Percentiles rank a stretch among this genome's conserved stretches.
phyloP scores from a whole-genome alignment of 2,888 invertebrate genomes.

The Serrognathus titanus region DNA sequence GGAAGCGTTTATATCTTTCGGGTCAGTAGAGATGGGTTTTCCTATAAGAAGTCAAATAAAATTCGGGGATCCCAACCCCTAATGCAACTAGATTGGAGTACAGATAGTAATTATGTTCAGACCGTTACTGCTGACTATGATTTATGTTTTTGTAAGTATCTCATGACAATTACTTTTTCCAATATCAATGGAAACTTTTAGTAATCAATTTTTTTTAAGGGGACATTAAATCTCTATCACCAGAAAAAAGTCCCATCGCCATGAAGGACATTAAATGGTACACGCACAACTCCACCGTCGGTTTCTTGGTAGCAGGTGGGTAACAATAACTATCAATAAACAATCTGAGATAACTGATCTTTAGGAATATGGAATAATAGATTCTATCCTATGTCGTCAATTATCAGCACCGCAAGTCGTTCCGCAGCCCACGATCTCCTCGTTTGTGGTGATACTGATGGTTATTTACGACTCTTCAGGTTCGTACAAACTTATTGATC shows the following conservation, averaged over 20 bases:
- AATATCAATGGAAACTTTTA: conserved; percentile 1
- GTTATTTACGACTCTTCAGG: conserved; percentile 80
- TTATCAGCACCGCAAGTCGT: conserved; percentile 76
- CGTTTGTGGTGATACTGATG: conserved; percentile 85
- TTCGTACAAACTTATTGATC: neutral
- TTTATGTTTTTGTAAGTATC: conserved; percentile 75
- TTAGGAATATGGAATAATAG: conserved; percentile 86
- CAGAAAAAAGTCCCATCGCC: conserved; percentile 82
- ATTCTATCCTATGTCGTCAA: conserved; percentile 80
- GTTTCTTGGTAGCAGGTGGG: conserved; percentile 80
- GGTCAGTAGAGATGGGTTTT: conserved; percentile 84
- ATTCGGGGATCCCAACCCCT: conserved; percentile 82
- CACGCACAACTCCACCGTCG: conserved; percentile 82
- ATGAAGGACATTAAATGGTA: conserved; percentile 92
- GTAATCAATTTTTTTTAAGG: conserved; percentile 53
- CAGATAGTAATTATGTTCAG: conserved; percentile 82
- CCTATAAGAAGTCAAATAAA: conserved; percentile 86
- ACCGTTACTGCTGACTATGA: conserved; percentile 89
- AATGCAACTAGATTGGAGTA: conserved; percentile 87
- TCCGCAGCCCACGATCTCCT: conserved; percentile 81
- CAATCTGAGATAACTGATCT: conserved; percentile 17
- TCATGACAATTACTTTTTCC: neutral
- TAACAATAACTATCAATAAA: conserved; percentile 5
- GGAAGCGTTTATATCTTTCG: conserved; percentile 80
- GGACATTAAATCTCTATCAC: conserved; percentile 84